These are phyloP conservation scores for Cataglyphis rosenhaueri DNA, from an alignment of 2,888 invertebrate species.

Conservation along the genomic window DNA sequence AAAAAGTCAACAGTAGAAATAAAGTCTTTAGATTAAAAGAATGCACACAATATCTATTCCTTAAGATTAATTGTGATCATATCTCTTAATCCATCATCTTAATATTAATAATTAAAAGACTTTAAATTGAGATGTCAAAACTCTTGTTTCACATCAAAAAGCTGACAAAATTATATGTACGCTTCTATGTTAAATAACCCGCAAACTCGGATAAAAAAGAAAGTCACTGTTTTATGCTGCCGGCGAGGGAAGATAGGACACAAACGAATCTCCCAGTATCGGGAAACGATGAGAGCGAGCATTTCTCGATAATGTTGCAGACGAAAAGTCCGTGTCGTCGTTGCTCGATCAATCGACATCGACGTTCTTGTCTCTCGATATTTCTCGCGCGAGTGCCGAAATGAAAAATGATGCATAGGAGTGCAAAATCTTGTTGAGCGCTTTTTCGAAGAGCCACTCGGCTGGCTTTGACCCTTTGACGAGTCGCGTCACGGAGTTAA, in stretches of 20 bases:
- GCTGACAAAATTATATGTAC: neutral
- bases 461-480: slow-evolving; percentile 57
- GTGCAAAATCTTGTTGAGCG: slow-evolving; percentile 53
- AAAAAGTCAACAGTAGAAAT: neutral
- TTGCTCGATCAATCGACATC: slow-evolving; percentile 61
- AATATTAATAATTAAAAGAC: neutral
- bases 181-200: neutral
- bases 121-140: neutral
- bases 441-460: slow-evolving; percentile 27
- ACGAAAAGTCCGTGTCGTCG: slow-evolving; percentile 56
- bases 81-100: neutral
- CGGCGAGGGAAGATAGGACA: neutral
- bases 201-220: neutral
- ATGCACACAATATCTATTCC: neutral
- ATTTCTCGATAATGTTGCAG: slow-evolving; percentile 61
- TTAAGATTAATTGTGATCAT: neutral
- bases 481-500: slow-evolving; percentile 52
- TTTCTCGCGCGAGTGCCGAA: slow-evolving; percentile 57
- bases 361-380: slow-evolving; percentile 47
- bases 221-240: neutral
- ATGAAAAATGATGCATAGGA: slow-evolving; percentile 62
- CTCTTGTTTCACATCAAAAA: neutral
- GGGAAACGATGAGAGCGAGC: slow-evolving; percentile 46
- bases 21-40: neutral
- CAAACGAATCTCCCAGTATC: slow-evolving; percentile 28